phyloP scores from a whole-genome alignment of 2,797 vertebrate genomes.

The Sandelia bainsii region DNA sequence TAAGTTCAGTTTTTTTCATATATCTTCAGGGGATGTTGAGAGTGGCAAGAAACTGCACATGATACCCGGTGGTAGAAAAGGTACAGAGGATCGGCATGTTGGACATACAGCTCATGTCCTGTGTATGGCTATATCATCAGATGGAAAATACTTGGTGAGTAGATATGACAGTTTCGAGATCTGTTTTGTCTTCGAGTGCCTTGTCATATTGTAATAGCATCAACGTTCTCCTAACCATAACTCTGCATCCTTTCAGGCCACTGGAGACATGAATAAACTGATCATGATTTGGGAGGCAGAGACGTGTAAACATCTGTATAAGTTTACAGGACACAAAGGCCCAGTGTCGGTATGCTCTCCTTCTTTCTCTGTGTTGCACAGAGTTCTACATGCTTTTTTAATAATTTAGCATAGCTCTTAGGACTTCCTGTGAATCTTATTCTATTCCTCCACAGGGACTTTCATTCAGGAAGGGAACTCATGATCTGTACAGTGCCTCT shows the following conservation, averaged over 20 bases:
- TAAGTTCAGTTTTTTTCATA: slow-evolving; percentile 1
- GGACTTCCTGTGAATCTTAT: not conserved
- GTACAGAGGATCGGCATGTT: slow-evolving; percentile 83
- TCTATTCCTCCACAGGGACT: slow-evolving; percentile 84
- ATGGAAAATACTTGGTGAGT: slow-evolving; percentile 94
- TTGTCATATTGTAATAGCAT: not conserved
- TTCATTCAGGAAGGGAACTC: slow-evolving; percentile 92
- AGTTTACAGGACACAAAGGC: slow-evolving; percentile 92
- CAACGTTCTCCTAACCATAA: too few species aligned
- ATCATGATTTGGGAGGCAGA: slow-evolving; percentile 95
- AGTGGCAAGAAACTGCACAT: slow-evolving; percentile 90
- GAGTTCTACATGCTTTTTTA: not conserved
- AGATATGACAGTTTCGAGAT: not conserved
- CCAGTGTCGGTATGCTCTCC: slow-evolving; percentile 90
- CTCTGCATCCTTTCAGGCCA: slow-evolving; percentile 83
- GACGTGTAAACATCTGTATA: slow-evolving; percentile 90
- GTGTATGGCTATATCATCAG: slow-evolving; percentile 94
- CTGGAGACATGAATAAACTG: slow-evolving; percentile 93
- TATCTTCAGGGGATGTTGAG: slow-evolving; percentile 89
- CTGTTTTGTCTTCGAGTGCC: not conserved
- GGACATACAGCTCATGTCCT: slow-evolving; percentile 91
- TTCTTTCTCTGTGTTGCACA: not conserved
- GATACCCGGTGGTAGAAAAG: slow-evolving; percentile 89
- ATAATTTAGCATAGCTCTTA: not conserved
- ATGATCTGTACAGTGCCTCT: slow-evolving; percentile 95